Conservation (phyloP, 2,113 vertebrate genomes). For the Ptilorrhoa leucosticta region DNA sequence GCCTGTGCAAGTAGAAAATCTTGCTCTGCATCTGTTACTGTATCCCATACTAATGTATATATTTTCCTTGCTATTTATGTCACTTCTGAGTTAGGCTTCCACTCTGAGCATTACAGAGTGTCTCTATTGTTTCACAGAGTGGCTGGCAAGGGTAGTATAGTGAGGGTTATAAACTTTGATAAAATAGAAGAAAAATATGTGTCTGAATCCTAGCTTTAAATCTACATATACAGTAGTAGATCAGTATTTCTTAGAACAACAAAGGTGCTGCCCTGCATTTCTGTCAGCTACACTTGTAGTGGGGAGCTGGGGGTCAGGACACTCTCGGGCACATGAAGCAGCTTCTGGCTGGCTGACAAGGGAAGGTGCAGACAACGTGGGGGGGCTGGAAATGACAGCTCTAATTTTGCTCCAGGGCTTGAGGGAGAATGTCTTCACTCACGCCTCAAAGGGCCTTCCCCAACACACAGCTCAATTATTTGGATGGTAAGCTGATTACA, state of each 20-base stretch:
- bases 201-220: not conserved
- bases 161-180: not conserved
- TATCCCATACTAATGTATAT: not conserved
- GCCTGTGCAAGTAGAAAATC: not conserved
- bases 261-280: not conserved
- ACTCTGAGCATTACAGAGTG: not conserved
- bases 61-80: not conserved
- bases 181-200: not conserved
- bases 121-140: not conserved
- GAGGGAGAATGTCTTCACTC: not conserved
- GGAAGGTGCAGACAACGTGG: not conserved
- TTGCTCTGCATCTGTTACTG: not conserved
- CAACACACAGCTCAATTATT: slow-evolving; percentile 40
- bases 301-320: not conserved
- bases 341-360: not conserved
- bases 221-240: not conserved
- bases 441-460: not conserved
- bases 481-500: slow-evolving; percentile 56
- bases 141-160: not conserved
- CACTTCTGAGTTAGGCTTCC: not conserved
- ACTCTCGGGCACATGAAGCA: not conserved
- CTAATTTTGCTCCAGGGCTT: not conserved
- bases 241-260: not conserved
- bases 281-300: not conserved
- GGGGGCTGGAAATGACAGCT: not conserved